A percentile compares a stretch with the other conserved stretches of the same genome.
phyloP scores from a whole-genome alignment of 1,140 invertebrate species.

The Drosophila hydei region DNA sequence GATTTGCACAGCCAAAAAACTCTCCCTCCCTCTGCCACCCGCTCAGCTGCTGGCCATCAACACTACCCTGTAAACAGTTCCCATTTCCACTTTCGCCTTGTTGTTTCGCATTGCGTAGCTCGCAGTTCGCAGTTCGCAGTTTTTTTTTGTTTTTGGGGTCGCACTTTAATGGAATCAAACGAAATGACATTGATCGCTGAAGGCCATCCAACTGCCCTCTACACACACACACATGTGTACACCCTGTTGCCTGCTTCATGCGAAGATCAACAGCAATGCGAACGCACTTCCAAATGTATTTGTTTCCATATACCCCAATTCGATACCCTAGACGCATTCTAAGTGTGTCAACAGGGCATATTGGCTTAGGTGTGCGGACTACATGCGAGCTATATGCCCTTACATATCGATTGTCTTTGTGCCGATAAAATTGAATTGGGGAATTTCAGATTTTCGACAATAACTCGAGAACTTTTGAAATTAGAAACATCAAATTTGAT shows the following conservation, averaged over 20 bases:
- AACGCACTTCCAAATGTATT: conserved; percentile 17
- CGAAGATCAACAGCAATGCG: conserved; percentile 29
- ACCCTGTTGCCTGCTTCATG: not conserved
- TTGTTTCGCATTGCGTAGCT: conserved; percentile 19
- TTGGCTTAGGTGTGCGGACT: too few relatives aligned
- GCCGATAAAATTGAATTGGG: too few relatives aligned
- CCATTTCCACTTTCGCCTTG: conserved; percentile 32
- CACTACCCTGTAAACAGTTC: not conserved
- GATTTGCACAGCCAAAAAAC: conserved; percentile 2
- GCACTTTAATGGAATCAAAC: conserved; percentile 76
- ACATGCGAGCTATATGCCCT: too few relatives aligned
- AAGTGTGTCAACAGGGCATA: too few relatives aligned
- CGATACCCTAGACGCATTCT: not conserved
- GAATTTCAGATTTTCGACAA: too few relatives aligned
- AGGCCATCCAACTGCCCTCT: conserved; percentile 44
- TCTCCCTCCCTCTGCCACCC: not conserved
- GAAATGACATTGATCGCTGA: conserved; percentile 80
- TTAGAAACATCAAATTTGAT: too few relatives aligned
- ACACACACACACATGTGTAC: not conserved
- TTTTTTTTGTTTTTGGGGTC: conserved; percentile 54
- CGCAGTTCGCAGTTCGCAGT: conserved; percentile 7
- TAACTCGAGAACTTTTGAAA: too few relatives aligned
- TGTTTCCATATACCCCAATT: not conserved
- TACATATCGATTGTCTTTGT: too few relatives aligned
- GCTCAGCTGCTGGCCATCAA: not conserved